Conservation (phyloP, 2,797 vertebrate species). For the Myotis findleyi region DNA sequence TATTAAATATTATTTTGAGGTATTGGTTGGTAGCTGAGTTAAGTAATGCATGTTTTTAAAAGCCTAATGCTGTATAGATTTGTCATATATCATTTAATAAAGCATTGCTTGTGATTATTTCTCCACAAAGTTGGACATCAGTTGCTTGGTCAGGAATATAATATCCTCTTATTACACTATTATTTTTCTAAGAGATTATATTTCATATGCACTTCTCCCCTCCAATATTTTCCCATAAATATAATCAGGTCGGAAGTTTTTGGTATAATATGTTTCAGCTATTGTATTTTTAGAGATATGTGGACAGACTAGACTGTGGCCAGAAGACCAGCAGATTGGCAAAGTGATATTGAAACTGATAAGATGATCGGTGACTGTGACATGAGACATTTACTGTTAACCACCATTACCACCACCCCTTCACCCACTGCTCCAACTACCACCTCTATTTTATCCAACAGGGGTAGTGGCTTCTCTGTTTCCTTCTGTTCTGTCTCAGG, state of each 20-base stretch:
- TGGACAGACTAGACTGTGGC: not conserved
- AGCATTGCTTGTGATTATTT: conserved; percentile 41
- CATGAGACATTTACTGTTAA: not conserved
- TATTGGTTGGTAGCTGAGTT: not conserved
- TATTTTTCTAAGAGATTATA: not conserved
- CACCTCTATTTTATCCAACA: not conserved
- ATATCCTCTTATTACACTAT: not conserved
- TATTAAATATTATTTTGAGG: conserved; percentile 39
- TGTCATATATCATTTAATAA: conserved; percentile 44
- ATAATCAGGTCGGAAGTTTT: not conserved
- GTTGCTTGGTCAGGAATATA: conserved; percentile 22
- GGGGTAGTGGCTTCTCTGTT: not conserved
- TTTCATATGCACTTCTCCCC: not conserved
- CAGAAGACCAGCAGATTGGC: not conserved
- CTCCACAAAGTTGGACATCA: conserved; percentile 1
- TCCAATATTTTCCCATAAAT: not conserved
- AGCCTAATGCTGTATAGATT: not conserved
- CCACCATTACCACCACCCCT: not conserved
- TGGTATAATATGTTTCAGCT: not conserved
- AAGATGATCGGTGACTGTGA: not conserved
- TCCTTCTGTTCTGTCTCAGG: not conserved
- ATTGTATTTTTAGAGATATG: not conserved
- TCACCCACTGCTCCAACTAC: no score
- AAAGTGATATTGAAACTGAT: not conserved
- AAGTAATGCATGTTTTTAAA: conserved; percentile 21